Base-by-base conservation (phyloP, 2,888 invertebrate genomes). In the Standfussiana lucernea region DNA sequence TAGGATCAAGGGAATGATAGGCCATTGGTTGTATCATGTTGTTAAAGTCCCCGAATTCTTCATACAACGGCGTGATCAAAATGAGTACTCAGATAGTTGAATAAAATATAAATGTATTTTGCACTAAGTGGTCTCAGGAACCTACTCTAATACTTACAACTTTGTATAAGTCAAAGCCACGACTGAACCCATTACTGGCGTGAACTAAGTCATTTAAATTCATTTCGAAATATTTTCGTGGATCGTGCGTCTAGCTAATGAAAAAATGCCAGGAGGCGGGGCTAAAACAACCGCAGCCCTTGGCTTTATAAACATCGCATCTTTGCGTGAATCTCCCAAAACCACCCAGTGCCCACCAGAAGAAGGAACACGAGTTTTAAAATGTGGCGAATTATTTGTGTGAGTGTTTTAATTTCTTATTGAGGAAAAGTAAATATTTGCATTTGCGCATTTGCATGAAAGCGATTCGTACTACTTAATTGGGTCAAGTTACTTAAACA, bases 331-430 rank as follows among this genome's bases (percentile, higher is more conserved):
- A 77, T 85, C 85, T 79, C 88, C 91, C 91, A 93, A 90, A 92
- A 89, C 89, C 88, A 82, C 79, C 87, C 75, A 85, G 87, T 83
- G 86, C 86, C 83, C 86, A 85, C 87, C 84, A 82, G 82, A 62
- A 80, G 86, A 87, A 89, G 83, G 88, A 90, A 80, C 89, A 80
- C 77, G 67, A 77, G 70, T 53, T 75, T 35, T 67, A 90, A 91
- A 90, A 95, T 95, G 95, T 95, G 93, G 93, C 92, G 92, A 83
- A 91, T 94, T 86, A 88, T 93, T 89, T 94, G 92, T 86, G 95
- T 95, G 84, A 95, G 95, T 93, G 70, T 35, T 71, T 78, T 24
- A 28, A 24, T 28, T 74, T 37, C 21, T n/a, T 32, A 28, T 3
- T 18, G n/a, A 35, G 2, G 8, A 72, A 73, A 6, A 7, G 21